Evolutionary conservation across 2,113 vertebrate species (phyloP), one percentile per base, ranked within the genome.

Genomic region (Pelvicachromis taeniatus): DNA sequence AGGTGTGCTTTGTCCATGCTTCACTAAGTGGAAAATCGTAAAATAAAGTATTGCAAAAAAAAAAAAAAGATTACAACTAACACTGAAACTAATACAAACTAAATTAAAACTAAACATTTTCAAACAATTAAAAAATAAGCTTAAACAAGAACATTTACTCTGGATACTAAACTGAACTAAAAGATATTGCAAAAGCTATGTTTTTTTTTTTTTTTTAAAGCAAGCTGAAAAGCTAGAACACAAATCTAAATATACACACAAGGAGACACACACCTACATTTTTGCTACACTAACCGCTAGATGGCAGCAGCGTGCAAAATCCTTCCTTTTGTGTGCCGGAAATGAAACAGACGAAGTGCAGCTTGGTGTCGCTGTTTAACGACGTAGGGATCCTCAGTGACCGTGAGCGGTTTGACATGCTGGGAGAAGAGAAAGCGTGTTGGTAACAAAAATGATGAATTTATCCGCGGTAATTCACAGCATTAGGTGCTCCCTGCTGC

Each of bases 401-500:
- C 93, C 90, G 91, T 94, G 86, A 88, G 80, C 8, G n/a, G 70
- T 79, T 50, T 88, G 85, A 38, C 75, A 81, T 91, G 84, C 68
- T 33, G 3, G 1, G 2, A 31, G 31, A 38, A 55, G 17, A 31
- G 9, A 11, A 10, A 84, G 14, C 42, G 56, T 88, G 78, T 45
- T 58, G 21, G 61, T 11, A 12, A 31, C 1, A 8, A 52, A 52
- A 33, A 95, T 38, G 33, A 93, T 96, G 92, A 95, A 90, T 78
- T 70, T 96, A 52, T 16, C 86, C 0, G 81, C 87, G 5, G 85
- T 96, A 17, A 26, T 96, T 4, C 84, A 92, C 17, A 93, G 90
- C 58, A 78, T 97, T 6, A 80, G 95, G 12, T 82, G 73, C 12
- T 96, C 95, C 17, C 83, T 96, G 79, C 63, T 95, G 14, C 90